These are phyloP conservation scores for Thunnus albacares DNA, from an alignment of 2,797 vertebrate species.

Conservation along the genomic window DNA sequence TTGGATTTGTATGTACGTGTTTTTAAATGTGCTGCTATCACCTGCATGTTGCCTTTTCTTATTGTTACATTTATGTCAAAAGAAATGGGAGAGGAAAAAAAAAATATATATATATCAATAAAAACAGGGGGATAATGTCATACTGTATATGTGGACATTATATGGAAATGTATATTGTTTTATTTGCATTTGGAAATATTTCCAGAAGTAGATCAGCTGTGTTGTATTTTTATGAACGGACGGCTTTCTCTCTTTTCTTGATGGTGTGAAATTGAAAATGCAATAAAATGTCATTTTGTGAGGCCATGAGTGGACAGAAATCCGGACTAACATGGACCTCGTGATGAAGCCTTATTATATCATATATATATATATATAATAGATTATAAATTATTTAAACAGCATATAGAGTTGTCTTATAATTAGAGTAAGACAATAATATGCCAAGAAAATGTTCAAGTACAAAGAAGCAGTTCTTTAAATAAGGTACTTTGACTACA, in stretches of 20 bases:
- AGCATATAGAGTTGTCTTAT: no score
- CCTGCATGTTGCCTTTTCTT: conserved; percentile 84
- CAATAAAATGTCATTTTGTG: conserved; percentile 64
- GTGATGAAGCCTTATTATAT: no score
- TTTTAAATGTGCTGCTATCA: conserved; percentile 79
- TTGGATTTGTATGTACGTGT: conserved; percentile 42
- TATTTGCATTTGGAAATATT: conserved; percentile 37
- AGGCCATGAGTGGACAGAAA: neutral
- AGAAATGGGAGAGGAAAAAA: conserved; percentile 26
- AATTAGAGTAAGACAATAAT: no score
- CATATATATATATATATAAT: no score
- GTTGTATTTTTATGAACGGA: conserved; percentile 76
- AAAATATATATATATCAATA: conserved; percentile 39
- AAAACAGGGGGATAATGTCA: conserved; percentile 53
- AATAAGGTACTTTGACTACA: no score
- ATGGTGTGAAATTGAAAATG: conserved; percentile 62
- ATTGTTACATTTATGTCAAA: conserved; percentile 53
- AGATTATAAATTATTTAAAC: no score
- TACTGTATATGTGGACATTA: conserved; percentile 51
- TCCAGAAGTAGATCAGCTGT: conserved; percentile 34
- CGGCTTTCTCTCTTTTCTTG: conserved; percentile 43
- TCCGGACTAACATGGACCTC: neutral
- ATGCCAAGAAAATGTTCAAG: no score
- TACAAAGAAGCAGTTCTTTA: no score
- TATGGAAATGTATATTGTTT: conserved; percentile 61